Conservation (phyloP, 64 coral and sea anemone species). For the Exaiptasia diaphana region DNA sequence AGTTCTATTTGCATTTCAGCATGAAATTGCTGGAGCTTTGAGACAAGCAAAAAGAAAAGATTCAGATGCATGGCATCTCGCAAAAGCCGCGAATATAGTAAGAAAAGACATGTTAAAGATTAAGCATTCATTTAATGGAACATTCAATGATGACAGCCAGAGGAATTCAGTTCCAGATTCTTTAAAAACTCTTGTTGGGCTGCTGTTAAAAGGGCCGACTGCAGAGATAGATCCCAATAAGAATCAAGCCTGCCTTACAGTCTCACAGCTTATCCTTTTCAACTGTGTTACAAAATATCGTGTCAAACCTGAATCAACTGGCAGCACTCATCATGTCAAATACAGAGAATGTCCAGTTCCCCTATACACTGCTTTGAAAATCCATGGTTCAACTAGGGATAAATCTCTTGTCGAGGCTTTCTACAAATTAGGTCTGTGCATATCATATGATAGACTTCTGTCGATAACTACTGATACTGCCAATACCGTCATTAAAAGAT, state of each 20-base stretch:
- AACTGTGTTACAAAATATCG: constrained; percentile 17
- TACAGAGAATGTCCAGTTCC: constrained; percentile 40
- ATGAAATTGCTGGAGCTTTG: constrained; percentile 44
- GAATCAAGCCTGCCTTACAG: constrained; percentile 37
- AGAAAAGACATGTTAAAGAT: constrained; percentile 17
- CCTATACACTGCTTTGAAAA: constrained; percentile 53
- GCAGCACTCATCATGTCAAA: constrained; percentile 6
- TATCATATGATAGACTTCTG: constrained; percentile 61
- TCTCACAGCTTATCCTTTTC: constrained; percentile 53
- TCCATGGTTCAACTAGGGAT: constrained; percentile 46
- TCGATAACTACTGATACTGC: constrained; percentile 55
- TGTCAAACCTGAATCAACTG: background rate
- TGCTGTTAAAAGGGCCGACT: background rate
- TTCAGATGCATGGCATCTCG: constrained; percentile 28
- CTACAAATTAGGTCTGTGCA: constrained; percentile 39
- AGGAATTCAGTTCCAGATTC: constrained; percentile 1
- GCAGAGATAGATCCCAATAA: background rate
- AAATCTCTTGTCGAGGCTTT: constrained; percentile 40
- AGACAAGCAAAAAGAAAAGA: constrained; percentile 14
- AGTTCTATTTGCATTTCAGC: background rate
- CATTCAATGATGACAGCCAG: constrained; percentile 11
- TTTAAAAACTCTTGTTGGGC: background rate
- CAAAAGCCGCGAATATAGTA: constrained; percentile 33
- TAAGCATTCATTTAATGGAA: constrained; percentile 35
- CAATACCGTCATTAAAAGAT: constrained; percentile 30